Evolutionary conservation across 2,888 invertebrate genomes (phyloP), one percentile per base, ranked within the genome.

Genomic region (Caenorhabditis sp.): DNA sequence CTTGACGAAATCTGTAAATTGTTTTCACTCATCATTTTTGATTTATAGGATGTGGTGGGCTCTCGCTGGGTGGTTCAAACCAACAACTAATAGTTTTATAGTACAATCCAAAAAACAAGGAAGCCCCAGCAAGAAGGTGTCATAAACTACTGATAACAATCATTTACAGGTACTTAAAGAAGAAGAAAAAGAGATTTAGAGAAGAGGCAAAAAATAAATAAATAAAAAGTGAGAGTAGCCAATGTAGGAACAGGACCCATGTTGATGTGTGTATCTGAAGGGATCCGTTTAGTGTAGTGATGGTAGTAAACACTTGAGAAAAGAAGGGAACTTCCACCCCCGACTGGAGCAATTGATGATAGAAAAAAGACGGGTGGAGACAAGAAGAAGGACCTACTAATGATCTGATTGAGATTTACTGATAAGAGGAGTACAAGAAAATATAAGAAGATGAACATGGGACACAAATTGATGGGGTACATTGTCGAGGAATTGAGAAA

Each of bases 101-200:
- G 66, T 66, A 66, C 63, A 63, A 54, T 12, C 16, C 35, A 28
- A 44, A 24, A 31, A 28, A 47, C 35, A 10, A 49, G 24, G 38
- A 24, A 19, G 24, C 10, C 6, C 12, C 12, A 38, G 38, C 16
- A 16, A 41, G 28, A 54, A 66, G 79, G 66, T 64, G 72, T 64
- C 61, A 77, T 77, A 77, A 70, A 77, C 51, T 69, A 70, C 70
- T 72, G 72, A 70, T 64, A 72, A 72, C 63, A 64, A 72, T 64
- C 72, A 59, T 70, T 19, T 44, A 26, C 8, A 44, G 47, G 38
- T 44, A n/a, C n/a, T n/a, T n/a, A 28, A 28, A 64, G 22, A 44
- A 64, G 12, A 47, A 44, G 44, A 56, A 56, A 22, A 28, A 68
- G 64, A 68, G 54, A 64, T 63, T 41, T 54, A 54, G 66, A 63